Base-by-base conservation (phyloP, 2,888 invertebrate species). In the Campoplex nolae region DNA sequence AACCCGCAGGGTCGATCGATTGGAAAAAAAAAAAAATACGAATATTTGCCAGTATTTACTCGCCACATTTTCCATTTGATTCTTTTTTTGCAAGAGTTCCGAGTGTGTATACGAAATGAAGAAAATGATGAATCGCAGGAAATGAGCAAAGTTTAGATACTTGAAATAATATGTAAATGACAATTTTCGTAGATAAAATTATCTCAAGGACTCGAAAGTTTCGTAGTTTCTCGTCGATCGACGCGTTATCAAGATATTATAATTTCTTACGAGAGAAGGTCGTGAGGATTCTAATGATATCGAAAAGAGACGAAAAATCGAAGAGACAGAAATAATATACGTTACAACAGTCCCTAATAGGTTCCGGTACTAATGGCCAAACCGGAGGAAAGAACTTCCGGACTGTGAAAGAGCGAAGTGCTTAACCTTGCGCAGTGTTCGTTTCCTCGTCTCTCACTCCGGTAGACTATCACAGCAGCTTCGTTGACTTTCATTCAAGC, bases 401-500 rank as follows among this genome's bases (percentile, higher is more conserved):
- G 75, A 54, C 74, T 74, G 70, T 56, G 48, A 32, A 32, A 45
- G 42, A 58, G 54, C 58, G 51, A 81, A 81, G 58, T 71, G 83
- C 28, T 23, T n/a, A 84, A 81, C 86, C 86, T 86, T 84, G 81
- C 54, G 81, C 54, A 38, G n/a, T 35, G 73, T 76, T 67, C 79
- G 70, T 70, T 86, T 84, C 84, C 84, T 81, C 81, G 77, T 81
- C 58, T 81, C 70, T 81, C 70, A 23, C 42, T 48, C 32, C n/a
- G 51, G 56, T 65, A 35, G 68, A 54, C 16, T 35, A 2, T 45
- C 58, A 23, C 75, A 62, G 51, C 77, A 54, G 76, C 83, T 81
- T 62, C 79, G 77, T 58, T 81, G 58, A 84, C 83, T 86, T 81
- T 86, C 76, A 86, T 86, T 81, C 77, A 86, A 78, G 83, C 80